A percentile compares a stretch with the other conserved stretches of the same genome.
phyloP scores from a whole-genome alignment of 2,113 vertebrate species.

The Empidonax alnorum region DNA sequence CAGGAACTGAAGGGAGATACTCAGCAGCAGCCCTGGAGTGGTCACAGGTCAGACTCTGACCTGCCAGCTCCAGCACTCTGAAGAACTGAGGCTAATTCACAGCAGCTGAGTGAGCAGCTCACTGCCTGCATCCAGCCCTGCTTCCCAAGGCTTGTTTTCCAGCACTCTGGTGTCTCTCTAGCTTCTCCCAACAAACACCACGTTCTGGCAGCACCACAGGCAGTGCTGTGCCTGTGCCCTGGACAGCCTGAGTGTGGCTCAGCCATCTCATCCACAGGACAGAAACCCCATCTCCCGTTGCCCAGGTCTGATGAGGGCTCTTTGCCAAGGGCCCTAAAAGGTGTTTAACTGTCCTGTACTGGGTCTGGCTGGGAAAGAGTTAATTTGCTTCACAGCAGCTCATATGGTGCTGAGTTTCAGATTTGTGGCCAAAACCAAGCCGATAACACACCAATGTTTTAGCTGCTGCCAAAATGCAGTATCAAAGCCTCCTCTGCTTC shows the following conservation, averaged over 20 bases:
- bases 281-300: background rate
- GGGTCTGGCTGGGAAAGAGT: background rate
- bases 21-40: background rate
- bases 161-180: background rate
- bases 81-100: background rate
- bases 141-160: background rate
- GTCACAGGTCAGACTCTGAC: background rate
- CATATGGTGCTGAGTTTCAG: background rate
- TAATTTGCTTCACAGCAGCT: background rate
- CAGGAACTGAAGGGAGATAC: background rate
- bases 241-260: background rate
- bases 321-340: background rate
- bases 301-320: background rate
- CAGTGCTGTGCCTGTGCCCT: background rate
- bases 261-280: background rate
- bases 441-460: background rate
- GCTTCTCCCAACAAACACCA: background rate
- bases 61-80: background rate
- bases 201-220: background rate
- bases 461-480: background rate
- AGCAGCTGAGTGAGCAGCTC: background rate
- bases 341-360: background rate
- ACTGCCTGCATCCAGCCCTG: background rate
- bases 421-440: background rate
- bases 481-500: background rate